Base-by-base conservation (phyloP, 2,113 vertebrate genomes). In the Uria aalge region DNA sequence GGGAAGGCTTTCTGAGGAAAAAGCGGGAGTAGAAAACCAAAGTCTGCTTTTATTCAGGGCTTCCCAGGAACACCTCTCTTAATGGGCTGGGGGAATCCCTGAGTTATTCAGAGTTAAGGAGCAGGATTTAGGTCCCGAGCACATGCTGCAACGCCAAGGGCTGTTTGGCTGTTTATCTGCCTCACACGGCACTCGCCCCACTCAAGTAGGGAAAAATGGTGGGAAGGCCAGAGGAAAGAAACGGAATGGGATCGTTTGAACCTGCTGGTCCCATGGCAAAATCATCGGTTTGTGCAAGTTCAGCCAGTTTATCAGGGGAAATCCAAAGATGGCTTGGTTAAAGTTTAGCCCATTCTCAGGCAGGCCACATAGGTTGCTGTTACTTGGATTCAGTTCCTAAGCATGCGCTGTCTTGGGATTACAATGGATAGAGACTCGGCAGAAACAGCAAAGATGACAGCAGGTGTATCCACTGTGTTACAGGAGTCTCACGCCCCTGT, bases 321-420 rank as follows among this genome's bases (percentile, higher is more conserved):
- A 87, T 45, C 77, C 93, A 24, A 83, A 53, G 34, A 4, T 8
- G 79, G 63, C 47, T 52, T 41, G 85, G 62, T 10, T 73, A 2
- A 76, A 92, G 83, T 40, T 81, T 40, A 95, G 77, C 93, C 47
- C 36, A 1, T 48, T 60, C 88, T 85, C 93, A 92, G 64, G 38
- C 77, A 92, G 88, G 67, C 53, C 82, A 76, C 86, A 27, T 7
- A 41, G 68, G 79, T 3, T 80, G 93, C 74, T 72, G 63, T 1
- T n/a, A 62, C 80, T 60, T 36, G 91, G 38, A 62, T 57, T 88
- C 66, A 15, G 71, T 5, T 92, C 69, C 68, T 45, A 34, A 40
- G 19, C 66, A 52, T 3, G 17, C 55, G 11, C 9, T 6, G 30
- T 8, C 64, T 57, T 23, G 59, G 77, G 40, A 86, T 41, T 11